Evolutionary conservation across 2,113 vertebrate species (phyloP), one percentile per base, ranked within the genome.

Genomic region (Pteronura brasiliensis): DNA sequence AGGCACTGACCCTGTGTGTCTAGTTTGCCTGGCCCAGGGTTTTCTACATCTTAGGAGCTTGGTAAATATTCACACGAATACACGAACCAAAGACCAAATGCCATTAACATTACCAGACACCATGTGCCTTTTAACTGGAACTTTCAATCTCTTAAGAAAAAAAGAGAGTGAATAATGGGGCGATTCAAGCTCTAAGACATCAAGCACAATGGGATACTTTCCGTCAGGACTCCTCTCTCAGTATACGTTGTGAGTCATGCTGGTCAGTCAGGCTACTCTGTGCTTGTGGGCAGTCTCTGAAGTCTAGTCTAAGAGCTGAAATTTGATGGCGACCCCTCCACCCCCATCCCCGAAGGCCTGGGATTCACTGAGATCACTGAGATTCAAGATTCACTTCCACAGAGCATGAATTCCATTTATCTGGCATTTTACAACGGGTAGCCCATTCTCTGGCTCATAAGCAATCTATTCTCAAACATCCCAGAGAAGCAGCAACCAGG

Each of bases 241-340:
- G 2, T 3, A 1, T 5, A 3, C 9, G 6, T 13, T 1, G 25
- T 36, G 84, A 21, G 17, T 76, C 72, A 12, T 2, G 0, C 31
- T 13, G 34, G 14, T 1, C 27, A 42, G 20, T 71, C 55, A 10
- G 20, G 63, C 20, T 25, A 65, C 39, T 80, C 63, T 18, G 47
- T 29, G 83, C 23, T 39, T 69, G 11, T 0, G 0, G 61, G 7
- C 52, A 18, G 11, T n/a, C 84, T 84, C 49, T 0, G 1, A 23
- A 25, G 39, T 13, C 25, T 67, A 71, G 52, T 63, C 34, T 17
- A 9, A 23, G 59, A 80, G 34, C 34, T 27, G 12, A 47, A 57
- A 79, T 71, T 20, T 10, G 1, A 34, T 52, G 57, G 44, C 34
- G 89, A 44, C n/a, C 31, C 4, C 61, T 21, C 21, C 9, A 23